phyloP scores from a whole-genome alignment of 2,113 vertebrate genomes.

The Seriola quinqueradiata region DNA sequence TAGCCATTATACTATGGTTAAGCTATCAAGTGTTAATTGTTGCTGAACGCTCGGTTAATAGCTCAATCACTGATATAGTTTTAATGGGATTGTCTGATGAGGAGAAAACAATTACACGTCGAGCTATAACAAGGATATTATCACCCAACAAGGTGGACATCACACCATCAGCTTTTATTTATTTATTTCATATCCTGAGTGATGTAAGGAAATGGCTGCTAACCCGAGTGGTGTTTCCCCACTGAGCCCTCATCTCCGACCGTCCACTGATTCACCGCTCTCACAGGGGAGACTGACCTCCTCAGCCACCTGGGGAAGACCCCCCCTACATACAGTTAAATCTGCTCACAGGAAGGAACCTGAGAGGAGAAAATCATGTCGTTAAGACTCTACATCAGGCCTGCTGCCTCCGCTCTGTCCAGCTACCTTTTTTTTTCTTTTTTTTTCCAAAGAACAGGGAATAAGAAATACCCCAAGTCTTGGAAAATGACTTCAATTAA shows the following conservation, averaged over 20 bases:
- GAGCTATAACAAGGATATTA: constrained; percentile 36
- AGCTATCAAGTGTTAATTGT: constrained; percentile 17
- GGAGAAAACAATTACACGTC: constrained; percentile 31
- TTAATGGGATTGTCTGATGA: constrained; percentile 51
- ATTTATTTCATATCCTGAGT: constrained; percentile 1
- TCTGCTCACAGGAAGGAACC: constrained; percentile 81
- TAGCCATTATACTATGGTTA: background rate
- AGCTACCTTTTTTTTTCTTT: constrained; percentile 55
- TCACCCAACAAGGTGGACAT: constrained; percentile 50
- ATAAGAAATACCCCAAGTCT: constrained; percentile 86
- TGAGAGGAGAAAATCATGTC: constrained; percentile 79
- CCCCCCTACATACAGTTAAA: constrained; percentile 87
- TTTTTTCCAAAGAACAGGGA: constrained; percentile 65
- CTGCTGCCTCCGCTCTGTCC: constrained; percentile 76
- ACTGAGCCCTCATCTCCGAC: constrained; percentile 79
- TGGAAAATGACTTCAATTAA: constrained; percentile 98
- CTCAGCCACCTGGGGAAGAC: constrained; percentile 82
- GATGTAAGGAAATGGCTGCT: constrained; percentile 59
- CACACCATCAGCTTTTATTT: constrained; percentile 7
- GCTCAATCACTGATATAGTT: constrained; percentile 39
- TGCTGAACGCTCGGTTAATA: constrained; percentile 35
- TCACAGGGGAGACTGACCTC: constrained; percentile 88
- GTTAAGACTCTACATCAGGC: constrained; percentile 86
- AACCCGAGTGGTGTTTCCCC: constrained; percentile 56
- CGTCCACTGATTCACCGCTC: constrained; percentile 86